Conservation (phyloP, 2,113 vertebrate species). For the Limnothrissa miodon region DNA sequence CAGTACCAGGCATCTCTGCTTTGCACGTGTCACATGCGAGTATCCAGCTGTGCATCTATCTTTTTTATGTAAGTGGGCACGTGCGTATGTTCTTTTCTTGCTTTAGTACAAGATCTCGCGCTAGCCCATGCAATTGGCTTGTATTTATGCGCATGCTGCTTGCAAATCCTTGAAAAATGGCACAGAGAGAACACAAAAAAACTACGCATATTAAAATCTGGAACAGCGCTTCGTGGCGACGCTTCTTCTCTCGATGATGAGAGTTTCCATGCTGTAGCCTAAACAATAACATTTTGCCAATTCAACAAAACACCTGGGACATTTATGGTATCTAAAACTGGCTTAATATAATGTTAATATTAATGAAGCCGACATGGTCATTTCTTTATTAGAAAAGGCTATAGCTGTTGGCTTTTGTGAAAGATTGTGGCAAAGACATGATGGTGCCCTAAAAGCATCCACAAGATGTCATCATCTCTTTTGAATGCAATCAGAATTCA, state of each 20-base stretch:
- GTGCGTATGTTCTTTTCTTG: not conserved
- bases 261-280: not conserved
- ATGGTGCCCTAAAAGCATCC: not conserved
- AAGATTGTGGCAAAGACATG: not conserved
- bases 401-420: not conserved
- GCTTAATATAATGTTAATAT: too few species aligned
- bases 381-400: too few species aligned
- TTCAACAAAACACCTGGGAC: not conserved
- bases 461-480: not conserved
- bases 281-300: not conserved
- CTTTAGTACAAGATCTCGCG: not conserved
- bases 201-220: conserved; percentile 45
- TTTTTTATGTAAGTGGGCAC: not conserved
- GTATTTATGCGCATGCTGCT: not conserved
- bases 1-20: not conserved
- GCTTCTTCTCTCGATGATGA: not conserved
- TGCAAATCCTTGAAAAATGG: conserved; percentile 5
- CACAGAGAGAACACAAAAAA: too few species aligned
- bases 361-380: too few species aligned
- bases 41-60: not conserved
- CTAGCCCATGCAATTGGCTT: not conserved
- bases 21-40: not conserved
- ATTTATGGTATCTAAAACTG: not conserved
- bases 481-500: not conserved
- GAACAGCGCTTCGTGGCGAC: conserved; percentile 31